Conservation (phyloP, 2,888 invertebrate species). For the Chaitophorus viminalis region DNA sequence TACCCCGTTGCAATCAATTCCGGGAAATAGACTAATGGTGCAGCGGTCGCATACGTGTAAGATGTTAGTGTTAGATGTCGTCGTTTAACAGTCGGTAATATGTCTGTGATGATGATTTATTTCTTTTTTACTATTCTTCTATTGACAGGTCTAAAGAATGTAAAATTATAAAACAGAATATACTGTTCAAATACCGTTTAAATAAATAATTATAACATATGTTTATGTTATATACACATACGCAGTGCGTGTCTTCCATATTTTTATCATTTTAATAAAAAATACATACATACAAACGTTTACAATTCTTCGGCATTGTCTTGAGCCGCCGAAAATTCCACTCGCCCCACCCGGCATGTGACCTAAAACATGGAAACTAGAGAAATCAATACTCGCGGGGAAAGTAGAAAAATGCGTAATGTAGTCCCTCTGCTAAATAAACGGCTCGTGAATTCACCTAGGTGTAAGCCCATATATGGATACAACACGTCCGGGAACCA, state of each 20-base stretch:
- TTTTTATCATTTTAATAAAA: not conserved
- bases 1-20: not conserved
- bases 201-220: too few species aligned
- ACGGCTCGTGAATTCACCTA: constrained; percentile 10
- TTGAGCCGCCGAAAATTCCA: constrained; percentile 53
- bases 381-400: constrained; percentile 59
- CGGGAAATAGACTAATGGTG: not conserved
- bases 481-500: not conserved
- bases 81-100: too few species aligned
- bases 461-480: not conserved
- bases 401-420: constrained; percentile 57
- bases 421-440: constrained; percentile 47
- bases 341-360: constrained; percentile 50
- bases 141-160: too few species aligned
- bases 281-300: not conserved
- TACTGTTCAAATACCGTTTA: too few species aligned
- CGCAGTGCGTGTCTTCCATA: not conserved
- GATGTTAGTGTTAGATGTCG: not conserved
- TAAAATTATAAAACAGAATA: too few species aligned
- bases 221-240: too few species aligned
- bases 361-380: constrained; percentile 59
- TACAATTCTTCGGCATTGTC: constrained; percentile 42
- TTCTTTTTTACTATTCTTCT: not conserved
- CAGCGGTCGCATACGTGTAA: too few species aligned
- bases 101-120: not conserved